Evolutionary conservation across 1,140 invertebrate genomes (phyloP), one percentile per base, ranked within the genome.

Genomic region (Heliconius hermathena): DNA sequence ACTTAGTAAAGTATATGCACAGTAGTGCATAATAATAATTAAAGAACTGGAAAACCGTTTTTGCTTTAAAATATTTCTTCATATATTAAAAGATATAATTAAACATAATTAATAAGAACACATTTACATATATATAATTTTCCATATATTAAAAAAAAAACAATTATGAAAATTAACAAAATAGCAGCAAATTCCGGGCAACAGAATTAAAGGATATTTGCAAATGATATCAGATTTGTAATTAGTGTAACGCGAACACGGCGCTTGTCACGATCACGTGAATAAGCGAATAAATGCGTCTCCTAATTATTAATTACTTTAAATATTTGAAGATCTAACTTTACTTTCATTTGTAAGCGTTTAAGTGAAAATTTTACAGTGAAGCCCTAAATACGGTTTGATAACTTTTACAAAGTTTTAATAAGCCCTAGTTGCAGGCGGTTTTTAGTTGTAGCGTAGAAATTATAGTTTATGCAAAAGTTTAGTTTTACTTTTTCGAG

Each of bases 301-400:
- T 79, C 73, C 38, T 71, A 79, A 73, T 78, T 71, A 75, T 71
- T 74, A 29, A 75, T 75, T 74, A 74, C 38, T 78, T 78, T 74
- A 54, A 52, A 73, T 66, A 78, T 74, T 74, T 78, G 54, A 54
- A 29, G 71, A 41, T 66, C 46, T 22, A 36, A 77, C 49, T 73
- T 57, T 22, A 26, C 22, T 26, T 74, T 74, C 0, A 54, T 74
- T 26, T 33, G 29, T 74, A 74, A 22, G 41, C 16, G 11, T 22
- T 29, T 29, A 74, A 74, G 49, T 8, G 20, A 74, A 74, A 74
- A 54, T 54, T 73, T 52, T 18, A 74, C 73, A 52, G 20, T 52
- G 4, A 74, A 74, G 6, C 29, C 26, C 22, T 29, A 74, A 49
- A 66, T 29, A 66, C 60, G 8, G 60, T 16, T 57, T 66, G 57